phyloP scores from a whole-genome alignment of 2,797 vertebrate genomes.

The Cryptoprocta ferox region DNA sequence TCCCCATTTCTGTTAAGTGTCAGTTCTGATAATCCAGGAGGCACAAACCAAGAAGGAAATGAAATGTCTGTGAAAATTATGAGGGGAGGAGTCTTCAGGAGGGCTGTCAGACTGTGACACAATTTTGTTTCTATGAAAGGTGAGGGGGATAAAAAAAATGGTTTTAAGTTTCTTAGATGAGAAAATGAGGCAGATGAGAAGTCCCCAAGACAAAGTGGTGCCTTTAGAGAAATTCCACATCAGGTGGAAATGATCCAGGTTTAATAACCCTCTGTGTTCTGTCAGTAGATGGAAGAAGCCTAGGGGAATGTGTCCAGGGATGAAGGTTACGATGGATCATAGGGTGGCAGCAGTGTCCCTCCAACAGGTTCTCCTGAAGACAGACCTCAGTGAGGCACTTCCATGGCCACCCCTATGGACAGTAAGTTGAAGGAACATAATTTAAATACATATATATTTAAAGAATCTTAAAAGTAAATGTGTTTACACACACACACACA shows the following conservation, averaged over 20 bases:
- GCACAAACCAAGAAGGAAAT: neutral
- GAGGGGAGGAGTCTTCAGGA: neutral
- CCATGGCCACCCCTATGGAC: neutral
- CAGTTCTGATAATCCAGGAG: neutral
- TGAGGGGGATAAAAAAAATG: neutral
- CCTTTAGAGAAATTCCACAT: neutral
- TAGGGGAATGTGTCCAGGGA: no score
- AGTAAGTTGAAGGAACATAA: neutral
- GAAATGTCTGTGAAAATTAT: neutral
- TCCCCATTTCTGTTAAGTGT: neutral
- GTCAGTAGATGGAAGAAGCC: neutral
- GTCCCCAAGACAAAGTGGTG: neutral
- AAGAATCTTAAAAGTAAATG: neutral
- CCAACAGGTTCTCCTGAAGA: neutral
- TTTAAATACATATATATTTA: neutral
- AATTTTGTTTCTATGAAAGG: neutral
- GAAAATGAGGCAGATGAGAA: neutral
- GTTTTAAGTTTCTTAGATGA: neutral
- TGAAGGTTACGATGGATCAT: neutral
- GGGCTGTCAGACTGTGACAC: neutral
- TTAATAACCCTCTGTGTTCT: neutral
- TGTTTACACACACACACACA: neutral
- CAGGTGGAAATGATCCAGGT: neutral
- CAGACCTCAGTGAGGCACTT: neutral
- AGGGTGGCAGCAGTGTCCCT: neutral